phyloP scores from a whole-genome alignment of 2,113 vertebrate genomes.

The Cacatua alba region DNA sequence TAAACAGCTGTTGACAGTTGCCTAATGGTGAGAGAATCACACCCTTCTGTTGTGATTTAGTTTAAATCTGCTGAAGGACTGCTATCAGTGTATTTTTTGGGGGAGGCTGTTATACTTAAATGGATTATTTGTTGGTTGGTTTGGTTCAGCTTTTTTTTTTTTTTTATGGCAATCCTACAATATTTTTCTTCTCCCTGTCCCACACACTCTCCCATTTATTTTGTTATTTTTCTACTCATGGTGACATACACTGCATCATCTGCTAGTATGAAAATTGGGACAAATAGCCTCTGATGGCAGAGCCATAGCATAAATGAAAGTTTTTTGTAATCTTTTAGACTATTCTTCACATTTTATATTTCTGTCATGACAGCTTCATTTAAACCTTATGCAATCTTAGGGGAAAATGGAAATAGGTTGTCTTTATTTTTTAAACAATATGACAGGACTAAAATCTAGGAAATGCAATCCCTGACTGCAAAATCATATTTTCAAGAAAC shows the following conservation, averaged over 20 bases:
- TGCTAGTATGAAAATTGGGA: constrained; percentile 51
- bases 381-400: constrained; percentile 45
- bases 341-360: constrained; percentile 61
- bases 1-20: neutral
- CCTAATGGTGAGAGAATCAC: neutral
- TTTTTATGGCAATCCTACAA: neutral
- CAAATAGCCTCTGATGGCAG: constrained; percentile 55
- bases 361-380: constrained; percentile 64
- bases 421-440: constrained; percentile 61
- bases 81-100: neutral
- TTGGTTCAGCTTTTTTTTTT: neutral
- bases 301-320: constrained; percentile 28
- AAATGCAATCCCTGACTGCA: constrained; percentile 33
- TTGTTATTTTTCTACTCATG: neutral
- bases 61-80: neutral
- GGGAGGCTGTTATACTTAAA: neutral
- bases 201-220: neutral
- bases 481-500: constrained; percentile 43
- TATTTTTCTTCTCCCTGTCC: neutral
- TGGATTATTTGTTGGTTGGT: neutral
- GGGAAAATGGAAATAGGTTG: constrained; percentile 56
- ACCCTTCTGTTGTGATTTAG: neutral
- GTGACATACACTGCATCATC: constrained; percentile 28
- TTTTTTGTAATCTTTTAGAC: constrained; percentile 49
- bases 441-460: constrained; percentile 56